These are phyloP conservation scores for Drosophila suzukii DNA, from an alignment of 1,140 invertebrate genomes.

Conservation along the genomic window DNA sequence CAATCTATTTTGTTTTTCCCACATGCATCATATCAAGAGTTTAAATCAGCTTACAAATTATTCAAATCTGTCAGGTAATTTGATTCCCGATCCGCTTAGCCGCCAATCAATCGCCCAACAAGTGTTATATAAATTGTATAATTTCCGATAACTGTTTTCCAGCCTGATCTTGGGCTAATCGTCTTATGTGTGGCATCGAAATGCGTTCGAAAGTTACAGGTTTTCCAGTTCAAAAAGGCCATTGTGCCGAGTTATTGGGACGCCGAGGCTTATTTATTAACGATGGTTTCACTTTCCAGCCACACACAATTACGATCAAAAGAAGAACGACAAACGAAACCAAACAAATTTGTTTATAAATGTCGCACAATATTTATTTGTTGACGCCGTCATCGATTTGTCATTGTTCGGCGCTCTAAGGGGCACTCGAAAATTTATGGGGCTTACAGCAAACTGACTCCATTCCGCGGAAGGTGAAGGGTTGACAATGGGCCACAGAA, in stretches of 20 bases:
- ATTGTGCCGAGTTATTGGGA: slow-evolving; percentile 69
- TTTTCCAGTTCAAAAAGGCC: slow-evolving; percentile 29
- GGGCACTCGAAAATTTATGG: slow-evolving; percentile 55
- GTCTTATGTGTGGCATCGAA: slow-evolving; percentile 43
- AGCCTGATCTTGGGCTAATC: slow-evolving; percentile 36
- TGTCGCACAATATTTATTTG: slow-evolving; percentile 65
- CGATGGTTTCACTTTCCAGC: slow-evolving; percentile 72
- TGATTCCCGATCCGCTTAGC: slow-evolving; percentile 12
- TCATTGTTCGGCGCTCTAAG: slow-evolving; percentile 32
- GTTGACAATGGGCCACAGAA: slow-evolving; percentile 56
- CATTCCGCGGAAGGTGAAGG: slow-evolving; percentile 54
- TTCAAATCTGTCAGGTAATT: slow-evolving; percentile 22
- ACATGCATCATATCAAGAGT: neutral
- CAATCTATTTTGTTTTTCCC: neutral
- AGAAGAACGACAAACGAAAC: slow-evolving; percentile 17
- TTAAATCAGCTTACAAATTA: slow-evolving; percentile 1
- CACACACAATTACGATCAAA: slow-evolving; percentile 43
- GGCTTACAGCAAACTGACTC: slow-evolving; percentile 3
- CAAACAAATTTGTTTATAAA: slow-evolving; percentile 61
- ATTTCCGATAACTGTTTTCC: slow-evolving; percentile 33
- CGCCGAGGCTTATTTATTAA: slow-evolving; percentile 61
- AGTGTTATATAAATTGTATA: slow-evolving; percentile 48
- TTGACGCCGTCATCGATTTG: slow-evolving; percentile 57
- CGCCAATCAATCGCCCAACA: neutral
- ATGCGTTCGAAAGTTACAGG: slow-evolving; percentile 47